Evolutionary conservation across 2,888 invertebrate genomes (phyloP).

Genomic region (Papilio gigon): DNA sequence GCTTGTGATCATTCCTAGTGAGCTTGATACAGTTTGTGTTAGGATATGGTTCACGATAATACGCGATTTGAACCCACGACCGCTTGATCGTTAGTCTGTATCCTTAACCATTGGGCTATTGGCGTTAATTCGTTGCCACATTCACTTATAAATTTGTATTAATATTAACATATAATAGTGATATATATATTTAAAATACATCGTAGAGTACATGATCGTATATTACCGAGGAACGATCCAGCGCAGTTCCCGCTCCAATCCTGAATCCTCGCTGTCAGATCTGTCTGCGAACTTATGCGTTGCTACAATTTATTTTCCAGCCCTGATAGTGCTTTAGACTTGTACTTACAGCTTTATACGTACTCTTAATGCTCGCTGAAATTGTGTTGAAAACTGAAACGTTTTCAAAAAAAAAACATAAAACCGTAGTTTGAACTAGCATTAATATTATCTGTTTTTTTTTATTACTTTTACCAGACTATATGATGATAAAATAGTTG

Average conservation of each 20-base stretch:
- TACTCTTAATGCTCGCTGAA: constrained; percentile 8
- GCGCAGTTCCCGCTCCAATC: constrained; percentile 28
- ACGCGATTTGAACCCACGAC: no score
- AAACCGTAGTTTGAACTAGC: not conserved
- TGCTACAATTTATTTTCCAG: constrained; percentile 41
- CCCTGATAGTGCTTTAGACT: constrained; percentile 39
- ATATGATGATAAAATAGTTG: no score
- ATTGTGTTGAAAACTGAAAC: constrained; percentile 18
- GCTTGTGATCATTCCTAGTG: no score
- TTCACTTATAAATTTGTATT: no score
- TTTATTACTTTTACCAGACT: not conserved
- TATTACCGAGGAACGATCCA: constrained; percentile 31
- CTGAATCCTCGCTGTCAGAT: constrained; percentile 40
- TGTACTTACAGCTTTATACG: constrained; percentile 31
- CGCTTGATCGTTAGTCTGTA: no score
- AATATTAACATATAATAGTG: no score
- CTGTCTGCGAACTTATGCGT: constrained; percentile 39
- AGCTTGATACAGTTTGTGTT: no score
- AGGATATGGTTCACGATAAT: no score
- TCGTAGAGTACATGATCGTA: constrained; percentile 29
- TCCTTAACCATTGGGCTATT: no score
- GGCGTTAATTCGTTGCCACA: no score
- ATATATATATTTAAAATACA: no score
- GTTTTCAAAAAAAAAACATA: constrained; percentile 1
- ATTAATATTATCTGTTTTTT: not conserved